Evolutionary conservation across 2,113 vertebrate genomes (phyloP).

Genomic region (Heterotilapia buettikoferi): DNA sequence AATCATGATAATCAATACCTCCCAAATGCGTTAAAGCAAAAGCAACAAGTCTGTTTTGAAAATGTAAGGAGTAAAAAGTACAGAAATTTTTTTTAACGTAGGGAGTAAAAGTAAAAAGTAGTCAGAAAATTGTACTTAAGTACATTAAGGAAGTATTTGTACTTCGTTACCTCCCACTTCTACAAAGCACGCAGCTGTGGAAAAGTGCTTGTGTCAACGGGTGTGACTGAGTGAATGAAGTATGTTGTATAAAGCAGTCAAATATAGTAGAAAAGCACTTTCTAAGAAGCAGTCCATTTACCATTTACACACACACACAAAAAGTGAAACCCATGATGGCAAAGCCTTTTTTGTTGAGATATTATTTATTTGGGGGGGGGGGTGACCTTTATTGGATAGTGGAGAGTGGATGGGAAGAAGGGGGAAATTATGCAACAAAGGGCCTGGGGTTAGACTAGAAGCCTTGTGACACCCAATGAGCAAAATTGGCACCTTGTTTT

Average conservation of each 20-base stretch:
- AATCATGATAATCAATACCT: not conserved
- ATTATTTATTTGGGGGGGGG: no score
- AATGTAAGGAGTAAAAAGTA: not conserved
- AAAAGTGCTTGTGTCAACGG: not conserved
- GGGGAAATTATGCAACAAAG: not conserved
- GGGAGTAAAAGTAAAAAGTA: not conserved
- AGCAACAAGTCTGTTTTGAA: not conserved
- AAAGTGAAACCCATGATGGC: not conserved
- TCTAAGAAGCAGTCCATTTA: no score
- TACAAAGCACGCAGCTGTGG: not conserved
- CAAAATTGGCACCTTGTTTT: not conserved
- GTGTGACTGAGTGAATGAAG: not conserved
- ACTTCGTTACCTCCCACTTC: not conserved
- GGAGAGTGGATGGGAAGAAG: not conserved
- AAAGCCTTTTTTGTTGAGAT: not conserved
- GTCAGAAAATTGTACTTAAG: not conserved
- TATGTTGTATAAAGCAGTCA: not conserved
- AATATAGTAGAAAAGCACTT: not conserved
- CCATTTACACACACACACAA: not conserved
- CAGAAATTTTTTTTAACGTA: accelerated
- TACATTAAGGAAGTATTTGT: not conserved
- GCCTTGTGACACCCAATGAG: not conserved
- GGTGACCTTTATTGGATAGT: not conserved
- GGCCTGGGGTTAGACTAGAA: not conserved
- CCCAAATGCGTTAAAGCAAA: not conserved